Base-by-base conservation (phyloP, 2,888 invertebrate genomes). In the Ecliptopera silaceata region DNA sequence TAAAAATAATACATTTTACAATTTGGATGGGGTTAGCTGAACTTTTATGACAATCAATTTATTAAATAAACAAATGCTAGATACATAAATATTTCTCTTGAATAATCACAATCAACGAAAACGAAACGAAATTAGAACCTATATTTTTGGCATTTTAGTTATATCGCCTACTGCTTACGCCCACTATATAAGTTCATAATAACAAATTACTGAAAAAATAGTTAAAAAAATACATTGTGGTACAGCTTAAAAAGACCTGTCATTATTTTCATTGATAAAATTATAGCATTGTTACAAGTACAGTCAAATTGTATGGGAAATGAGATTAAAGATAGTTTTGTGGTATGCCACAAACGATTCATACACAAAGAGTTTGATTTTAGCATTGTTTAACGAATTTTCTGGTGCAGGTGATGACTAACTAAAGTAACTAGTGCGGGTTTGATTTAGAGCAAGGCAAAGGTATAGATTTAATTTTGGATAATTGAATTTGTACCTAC, bases 251-350 rank as follows among this genome's bases (percentile, higher is more conserved):
- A 26, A 47, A 15, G 29, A 15, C 20, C 12, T 46, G 22, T 34
- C 26, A 45, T 31, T 41, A 39, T n/a, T 15, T 26, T 38, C 26
- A 39, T 51, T 49, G 12, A 39, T 20, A 54, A 42, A 47, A 48
- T 47, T 43, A 59, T 54, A 15, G 52, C 49, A 56, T 60, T 60
- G 60, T 60, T 56, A 26, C 12, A 42, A 41, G 34, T 66, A 62
- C 61, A 63, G 65, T 56, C 59, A 68, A 68, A 69, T 59, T 41
- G 60, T 70, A 69, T 77, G 77, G 68, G 77, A 79, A 74, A 65
- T 69, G 20, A 58, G 46, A 65, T 69, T 63, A 59, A 66, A 74
- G 71, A 73, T 72, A 70, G 58, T 58, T 56, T 70, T 68, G 64
- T 66, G 56, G 63, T 61, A 60, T 63, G 63, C 52, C 26, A 55